Evolutionary conservation across 2,113 vertebrate species (phyloP), one percentile per base, ranked within the genome.

Genomic region (Anhinga anhinga): DNA sequence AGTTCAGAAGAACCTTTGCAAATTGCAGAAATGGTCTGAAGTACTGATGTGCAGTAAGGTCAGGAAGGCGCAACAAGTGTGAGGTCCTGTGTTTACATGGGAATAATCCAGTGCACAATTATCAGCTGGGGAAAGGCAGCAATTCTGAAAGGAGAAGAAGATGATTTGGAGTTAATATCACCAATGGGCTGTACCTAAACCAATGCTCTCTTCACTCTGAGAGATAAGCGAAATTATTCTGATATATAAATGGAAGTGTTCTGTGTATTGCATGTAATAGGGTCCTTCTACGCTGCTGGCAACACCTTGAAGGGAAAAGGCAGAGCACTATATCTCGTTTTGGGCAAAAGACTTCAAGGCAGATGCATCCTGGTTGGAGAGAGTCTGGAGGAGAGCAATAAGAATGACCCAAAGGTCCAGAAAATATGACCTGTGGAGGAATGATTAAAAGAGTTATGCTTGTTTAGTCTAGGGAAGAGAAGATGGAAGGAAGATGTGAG

Each of bases 391-490:
- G 29, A 67, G 40, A 63, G 40, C 26, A 52, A 5, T 72, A 65
- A 80, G 71, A 88, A 44, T 72, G 53, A 81, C 34, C 29, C 40
- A 55, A 34, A 73, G 23, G 40, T 88, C 67, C 55, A 70, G 36
- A 77, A 88, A 69, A 38, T 56, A 80, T 2, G 6, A 23, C 27
- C 53, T 27, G 14, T 61, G 40, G 38, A 88, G 23, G 49, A 94
- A 77, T 25, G 26, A 83, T 70, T 29, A 26, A 17, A 53, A 66
- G 56, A 45, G 20, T 80, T 82, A 32, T 3, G 2, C 83, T 83
- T 91, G 29, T 83, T 88, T 81, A 88, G 67, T 69, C 29, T 91
- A 56, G 53, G 36, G 44, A 73, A 44, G 67, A 91, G 67, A 92
- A 72, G n/a, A 52, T 65, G 36, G 45, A 73, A 65, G 61, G 40